Base-by-base conservation (phyloP, 1,140 invertebrate species). In the Papilio machaon region DNA sequence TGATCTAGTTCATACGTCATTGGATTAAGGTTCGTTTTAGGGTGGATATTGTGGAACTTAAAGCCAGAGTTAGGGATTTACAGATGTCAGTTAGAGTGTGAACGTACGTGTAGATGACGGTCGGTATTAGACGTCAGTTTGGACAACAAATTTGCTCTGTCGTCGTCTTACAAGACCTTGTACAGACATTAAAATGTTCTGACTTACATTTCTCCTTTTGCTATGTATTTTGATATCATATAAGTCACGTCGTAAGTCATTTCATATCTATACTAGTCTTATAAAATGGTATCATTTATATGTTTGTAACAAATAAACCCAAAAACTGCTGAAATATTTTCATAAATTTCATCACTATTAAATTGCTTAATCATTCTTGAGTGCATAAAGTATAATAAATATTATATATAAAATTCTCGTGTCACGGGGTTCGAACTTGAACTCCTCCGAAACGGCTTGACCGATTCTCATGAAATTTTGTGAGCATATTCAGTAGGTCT, bases 91-190 rank as follows among this genome's bases (percentile, higher is more conserved):
- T 17, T 64, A 81, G 64, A 83, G 80, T 80, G 84, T 84, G 81
- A 86, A 84, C 82, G 82, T 64, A 79, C 58, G 73, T 81, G 81
- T 85, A 83, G 83, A 86, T 86, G 81, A 86, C 82, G 79, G 83
- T 84, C 70, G 83, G 73, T 82, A 84, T 82, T 84, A 79, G 85
- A 84, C 82, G 80, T 83, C 82, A 81, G 84, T 89, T 87, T 87
- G 84, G 79, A 81, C 84, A 87, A 84, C 81, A 76, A 85, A 87
- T 85, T 87, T 84, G 83, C 80, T 83, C 83, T 80, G 80, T 76
- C 80, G 77, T 54, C 79, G 76, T 83, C 82, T 82, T 80, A 79
- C 47, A 75, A 73, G 17, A 75, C 46, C 47, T 54, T 54, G 74
- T 76, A 76, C 74, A 76, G 46, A 76, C 46, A 76, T 76, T 52